phyloP scores from a whole-genome alignment of 2,113 vertebrate genomes.

The Pandion haliaetus region DNA sequence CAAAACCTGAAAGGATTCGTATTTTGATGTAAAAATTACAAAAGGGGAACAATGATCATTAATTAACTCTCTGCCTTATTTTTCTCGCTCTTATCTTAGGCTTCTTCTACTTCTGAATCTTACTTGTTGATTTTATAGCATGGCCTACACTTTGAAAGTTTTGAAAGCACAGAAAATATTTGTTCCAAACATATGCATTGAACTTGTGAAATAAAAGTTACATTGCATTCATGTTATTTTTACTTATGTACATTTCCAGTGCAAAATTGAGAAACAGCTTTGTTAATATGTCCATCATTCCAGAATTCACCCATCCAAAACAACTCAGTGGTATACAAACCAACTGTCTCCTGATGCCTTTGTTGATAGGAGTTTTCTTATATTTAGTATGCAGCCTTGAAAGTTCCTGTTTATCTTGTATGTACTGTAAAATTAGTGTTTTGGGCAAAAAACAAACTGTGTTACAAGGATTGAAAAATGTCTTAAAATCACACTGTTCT shows the following conservation, averaged over 20 bases:
- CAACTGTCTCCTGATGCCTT: not conserved
- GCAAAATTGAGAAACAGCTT: not conserved
- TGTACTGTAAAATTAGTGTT: not conserved
- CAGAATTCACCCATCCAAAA: not conserved
- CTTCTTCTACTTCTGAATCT: not conserved
- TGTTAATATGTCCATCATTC: not conserved
- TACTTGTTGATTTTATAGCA: not conserved
- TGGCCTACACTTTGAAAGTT: not conserved
- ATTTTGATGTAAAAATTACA: not conserved
- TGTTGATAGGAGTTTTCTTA: not conserved
- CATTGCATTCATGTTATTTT: not conserved
- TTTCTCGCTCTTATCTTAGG: not conserved
- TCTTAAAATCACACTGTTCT: not conserved
- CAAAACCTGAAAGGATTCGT: not conserved
- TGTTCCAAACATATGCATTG: not conserved
- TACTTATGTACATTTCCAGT: not conserved
- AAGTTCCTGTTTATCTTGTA: not conserved
- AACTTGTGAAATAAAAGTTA: not conserved
- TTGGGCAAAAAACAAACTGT: not conserved
- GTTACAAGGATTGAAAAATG: not conserved
- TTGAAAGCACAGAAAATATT: not conserved
- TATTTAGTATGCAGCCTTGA: not conserved
- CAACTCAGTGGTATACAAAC: not conserved
- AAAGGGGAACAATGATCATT: not conserved
- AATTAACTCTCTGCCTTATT: not conserved